Base-by-base conservation (phyloP, 1,140 invertebrate species). In the Cyrtorhinus lividipennis region DNA sequence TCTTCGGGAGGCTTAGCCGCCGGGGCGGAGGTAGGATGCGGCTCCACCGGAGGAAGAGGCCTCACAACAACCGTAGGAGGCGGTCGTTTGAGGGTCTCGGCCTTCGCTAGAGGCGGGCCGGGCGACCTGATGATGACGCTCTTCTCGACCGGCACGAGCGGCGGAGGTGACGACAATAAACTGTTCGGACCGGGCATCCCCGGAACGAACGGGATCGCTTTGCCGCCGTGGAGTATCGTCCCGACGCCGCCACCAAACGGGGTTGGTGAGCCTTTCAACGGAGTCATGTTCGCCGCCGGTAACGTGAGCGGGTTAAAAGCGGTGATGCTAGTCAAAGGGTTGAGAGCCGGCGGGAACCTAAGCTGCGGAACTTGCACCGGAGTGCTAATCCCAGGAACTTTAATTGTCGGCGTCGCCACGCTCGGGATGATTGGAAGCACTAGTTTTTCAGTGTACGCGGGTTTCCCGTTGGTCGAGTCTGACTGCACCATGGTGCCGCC, bases 171-270 rank as follows among this genome's bases (percentile, higher is more conserved):
- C 2, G 53, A 2, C 44, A 66, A 26, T 13, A 67, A 18, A 13
- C 68, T 62, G 38, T 69, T 66, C 10, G 89, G 88, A 30, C 88
- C 88, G 0, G 88, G 88, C 72, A 92, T 92, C 12, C 88, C 89
- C 1, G 88, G 88, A 2, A 91, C 87, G 72, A 87, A 84, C 2
- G 86, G 85, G 67, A 90, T 86, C 8, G 84, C 72, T 71, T 86
- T 86, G n/a, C 83, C 85, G n/a, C 76, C 79, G 61, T 77, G 75
- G 3, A 78, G 62, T 15, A 71, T 69, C 1, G 70, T 69, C 8
- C 71, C 62, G 8, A 70, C 66, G 8, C 69, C 70, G 15, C 66
- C 65, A 27, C 60, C 62, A 44, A 66, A 66, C 1, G 30, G 63
- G 13, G 56, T 23, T 23, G 27, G 20, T 15, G 59, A 30, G 48